phyloP scores from a whole-genome alignment of 37 sponge, comb jelly and placozoan genomes.

The Axinella damicornis region DNA sequence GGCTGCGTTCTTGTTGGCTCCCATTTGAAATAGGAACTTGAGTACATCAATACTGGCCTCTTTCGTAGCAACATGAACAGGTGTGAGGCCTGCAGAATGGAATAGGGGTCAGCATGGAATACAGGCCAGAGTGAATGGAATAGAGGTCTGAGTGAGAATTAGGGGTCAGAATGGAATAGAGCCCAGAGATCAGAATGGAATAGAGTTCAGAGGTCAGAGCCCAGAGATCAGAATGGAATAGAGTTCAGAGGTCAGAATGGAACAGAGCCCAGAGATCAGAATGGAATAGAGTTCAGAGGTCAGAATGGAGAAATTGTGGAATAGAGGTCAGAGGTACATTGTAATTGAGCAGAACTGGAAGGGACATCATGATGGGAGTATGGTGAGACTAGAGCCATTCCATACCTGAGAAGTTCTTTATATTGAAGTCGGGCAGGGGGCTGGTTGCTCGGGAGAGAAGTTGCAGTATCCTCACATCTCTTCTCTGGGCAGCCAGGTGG shows the following conservation, averaged over 20 bases:
- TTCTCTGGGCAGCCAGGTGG: conserved; percentile 79
- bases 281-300: neutral
- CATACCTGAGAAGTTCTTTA: conserved; percentile 78
- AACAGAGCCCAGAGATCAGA: neutral
- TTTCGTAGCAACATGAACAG: conserved; percentile 80
- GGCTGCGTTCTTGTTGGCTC: conserved; percentile 76
- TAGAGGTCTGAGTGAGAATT: neutral
- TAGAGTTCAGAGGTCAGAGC: too few relatives aligned
- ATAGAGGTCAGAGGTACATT: neutral
- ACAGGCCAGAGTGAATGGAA: neutral
- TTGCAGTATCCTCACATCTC: conserved; percentile 59
- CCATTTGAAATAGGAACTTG: conserved; percentile 78
- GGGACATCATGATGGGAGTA: too few relatives aligned
- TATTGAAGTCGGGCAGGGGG: conserved; percentile 78
- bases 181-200: neutral
- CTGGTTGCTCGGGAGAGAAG: conserved; percentile 61
- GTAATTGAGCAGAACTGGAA: too few relatives aligned
- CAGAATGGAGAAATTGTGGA: neutral
- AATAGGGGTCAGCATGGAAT: neutral
- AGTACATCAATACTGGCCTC: conserved; percentile 77
- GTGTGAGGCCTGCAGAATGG: conserved; percentile 61
- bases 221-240: neutral
- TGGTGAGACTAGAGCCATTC: too few relatives aligned
- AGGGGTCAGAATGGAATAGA: neutral
- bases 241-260: neutral